phyloP scores from a whole-genome alignment of 2,888 invertebrate species.

The Shargacucullia verbasci region DNA sequence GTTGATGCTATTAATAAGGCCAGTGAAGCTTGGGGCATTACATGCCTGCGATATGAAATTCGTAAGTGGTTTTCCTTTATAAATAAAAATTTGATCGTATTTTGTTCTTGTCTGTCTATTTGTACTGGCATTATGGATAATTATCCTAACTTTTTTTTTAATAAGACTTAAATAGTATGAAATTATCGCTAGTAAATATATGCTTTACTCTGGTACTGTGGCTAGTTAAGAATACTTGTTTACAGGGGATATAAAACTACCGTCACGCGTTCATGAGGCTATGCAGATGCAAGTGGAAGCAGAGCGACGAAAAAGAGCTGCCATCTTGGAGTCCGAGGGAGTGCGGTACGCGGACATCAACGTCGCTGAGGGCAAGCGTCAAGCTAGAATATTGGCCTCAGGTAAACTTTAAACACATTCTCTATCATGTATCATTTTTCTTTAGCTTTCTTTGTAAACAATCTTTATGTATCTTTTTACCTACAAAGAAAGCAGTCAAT shows the following conservation, averaged over 20 bases:
- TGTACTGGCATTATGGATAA: too few species aligned
- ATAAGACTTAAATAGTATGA: too few species aligned
- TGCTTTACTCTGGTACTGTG: too few species aligned
- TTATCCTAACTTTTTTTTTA: too few species aligned
- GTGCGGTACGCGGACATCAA: slow-evolving; percentile 97
- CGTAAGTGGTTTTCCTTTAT: slow-evolving; percentile 70
- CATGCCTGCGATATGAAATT: slow-evolving; percentile 94
- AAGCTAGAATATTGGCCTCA: slow-evolving; percentile 96
- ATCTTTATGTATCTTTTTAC: too few species aligned
- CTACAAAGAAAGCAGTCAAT: too few species aligned
- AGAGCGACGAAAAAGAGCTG: slow-evolving; percentile 98
- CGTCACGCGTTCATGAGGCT: slow-evolving; percentile 97
- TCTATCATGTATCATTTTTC: slow-evolving; percentile 29
- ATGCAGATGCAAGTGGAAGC: slow-evolving; percentile 99
- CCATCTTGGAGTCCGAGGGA: slow-evolving; percentile 99
- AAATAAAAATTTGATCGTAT: too few species aligned
- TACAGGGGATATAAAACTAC: slow-evolving; percentile 96
- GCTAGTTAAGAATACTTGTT: slow-evolving; percentile 6
- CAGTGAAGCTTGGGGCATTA: slow-evolving; percentile 99
- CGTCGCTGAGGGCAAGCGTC: slow-evolving; percentile 98
- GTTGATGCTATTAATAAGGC: slow-evolving; percentile 99
- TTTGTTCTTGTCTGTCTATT: too few species aligned
- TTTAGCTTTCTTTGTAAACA: too few species aligned
- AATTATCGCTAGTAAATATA: too few species aligned
- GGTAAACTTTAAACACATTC: slow-evolving; percentile 87